Percentiles rank a stretch among this genome's conserved stretches.
phyloP scores from a whole-genome alignment of 2,888 invertebrate genomes.

The Netelia fuscicornis region DNA sequence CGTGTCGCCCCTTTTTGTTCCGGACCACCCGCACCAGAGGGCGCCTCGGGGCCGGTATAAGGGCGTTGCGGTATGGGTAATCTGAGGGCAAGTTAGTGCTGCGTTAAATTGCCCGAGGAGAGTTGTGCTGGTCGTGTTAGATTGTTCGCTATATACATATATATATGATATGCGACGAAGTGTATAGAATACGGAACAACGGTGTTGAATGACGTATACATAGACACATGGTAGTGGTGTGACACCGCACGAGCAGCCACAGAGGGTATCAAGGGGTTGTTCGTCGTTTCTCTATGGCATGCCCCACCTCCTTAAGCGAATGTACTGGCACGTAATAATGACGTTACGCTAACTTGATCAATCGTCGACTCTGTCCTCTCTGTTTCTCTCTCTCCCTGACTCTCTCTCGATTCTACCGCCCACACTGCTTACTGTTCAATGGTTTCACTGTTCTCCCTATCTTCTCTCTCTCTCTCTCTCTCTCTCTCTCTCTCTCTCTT shows the following conservation, averaged over 20 bases:
- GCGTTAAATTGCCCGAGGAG: slow-evolving; percentile 82
- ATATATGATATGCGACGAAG: slow-evolving; percentile 8
- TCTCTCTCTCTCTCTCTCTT: slow-evolving; percentile 22
- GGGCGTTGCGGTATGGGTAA: slow-evolving; percentile 77
- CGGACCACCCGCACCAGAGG: slow-evolving; percentile 59
- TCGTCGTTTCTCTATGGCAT: slow-evolving; percentile 54
- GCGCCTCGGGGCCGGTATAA: slow-evolving; percentile 60
- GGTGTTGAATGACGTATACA: slow-evolving; percentile 22
- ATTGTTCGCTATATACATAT: slow-evolving; percentile 39
- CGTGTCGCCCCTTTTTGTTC: slow-evolving; percentile 56
- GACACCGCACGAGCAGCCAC: slow-evolving; percentile 55
- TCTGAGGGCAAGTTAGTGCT: slow-evolving; percentile 79
- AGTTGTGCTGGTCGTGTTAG: slow-evolving; percentile 69
- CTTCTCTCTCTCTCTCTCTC: slow-evolving; percentile 9
- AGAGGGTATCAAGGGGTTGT: slow-evolving; percentile 55
- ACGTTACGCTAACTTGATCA: slow-evolving; percentile 83
- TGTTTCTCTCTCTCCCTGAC: too few species aligned
- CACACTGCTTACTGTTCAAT: slow-evolving; percentile 32
- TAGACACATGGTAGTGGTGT: slow-evolving; percentile 32
- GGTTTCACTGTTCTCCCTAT: slow-evolving; percentile 9
- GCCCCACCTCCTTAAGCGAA: slow-evolving; percentile 69
- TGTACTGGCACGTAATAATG: slow-evolving; percentile 76
- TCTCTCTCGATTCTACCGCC: slow-evolving; percentile 45
- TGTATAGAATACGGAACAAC: slow-evolving; percentile 23
- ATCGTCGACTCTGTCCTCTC: slow-evolving; percentile 64